A percentile compares a stretch with the other conserved stretches of the same genome.
Conservation (phyloP, 2,113 vertebrate genomes). For the Mirza zaza region DNA sequence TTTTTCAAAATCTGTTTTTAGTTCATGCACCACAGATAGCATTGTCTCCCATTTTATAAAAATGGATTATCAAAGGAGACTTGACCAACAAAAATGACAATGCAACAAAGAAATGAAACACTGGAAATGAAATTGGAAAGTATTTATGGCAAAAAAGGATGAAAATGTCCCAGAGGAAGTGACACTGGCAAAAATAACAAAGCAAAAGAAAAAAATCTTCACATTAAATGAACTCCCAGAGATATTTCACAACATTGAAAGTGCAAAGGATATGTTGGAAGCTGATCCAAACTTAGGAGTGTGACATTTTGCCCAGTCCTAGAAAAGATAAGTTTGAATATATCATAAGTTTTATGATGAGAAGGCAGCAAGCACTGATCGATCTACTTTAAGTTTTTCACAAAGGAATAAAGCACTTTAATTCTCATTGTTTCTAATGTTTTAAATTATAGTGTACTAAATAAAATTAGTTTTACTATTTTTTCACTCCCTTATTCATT, state of each 20-base stretch:
- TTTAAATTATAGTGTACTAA: background rate
- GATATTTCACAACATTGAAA: background rate
- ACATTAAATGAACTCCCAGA: background rate
- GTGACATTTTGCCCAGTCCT: background rate
- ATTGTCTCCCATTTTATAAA: background rate
- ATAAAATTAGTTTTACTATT: background rate
- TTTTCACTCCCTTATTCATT: background rate
- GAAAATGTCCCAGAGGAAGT: background rate
- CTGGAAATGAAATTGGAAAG: background rate
- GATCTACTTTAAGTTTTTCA: conserved; percentile 14
- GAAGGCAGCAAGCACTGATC: background rate
- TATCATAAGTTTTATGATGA: background rate
- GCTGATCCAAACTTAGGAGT: background rate
- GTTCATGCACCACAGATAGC: background rate
- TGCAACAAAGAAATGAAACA: background rate
- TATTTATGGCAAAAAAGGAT: background rate
- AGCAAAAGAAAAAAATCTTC: background rate
- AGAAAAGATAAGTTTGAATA: background rate
- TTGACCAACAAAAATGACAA: background rate
- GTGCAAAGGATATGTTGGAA: background rate
- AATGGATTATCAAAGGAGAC: background rate
- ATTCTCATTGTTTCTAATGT: background rate
- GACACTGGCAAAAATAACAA: background rate
- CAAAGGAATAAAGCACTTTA: background rate
- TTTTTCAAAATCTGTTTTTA: conserved; percentile 16